phyloP scores from a whole-genome alignment of 1,140 invertebrate genomes.

The Oryctes rhinoceros region DNA sequence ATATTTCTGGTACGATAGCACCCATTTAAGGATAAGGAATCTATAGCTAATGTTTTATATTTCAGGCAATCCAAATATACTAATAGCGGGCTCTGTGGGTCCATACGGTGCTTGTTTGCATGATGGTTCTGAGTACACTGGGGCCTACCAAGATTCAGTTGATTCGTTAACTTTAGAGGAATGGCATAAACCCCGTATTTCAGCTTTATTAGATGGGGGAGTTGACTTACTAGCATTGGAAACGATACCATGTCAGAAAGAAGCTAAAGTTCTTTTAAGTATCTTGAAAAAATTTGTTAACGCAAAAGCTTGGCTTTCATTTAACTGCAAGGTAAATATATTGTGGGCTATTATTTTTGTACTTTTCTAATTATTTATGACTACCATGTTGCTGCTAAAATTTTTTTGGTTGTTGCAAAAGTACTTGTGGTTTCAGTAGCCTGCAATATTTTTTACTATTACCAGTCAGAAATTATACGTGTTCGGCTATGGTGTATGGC shows the following conservation, averaged over 20 bases:
- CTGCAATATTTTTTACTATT: too few species aligned
- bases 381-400: too few species aligned
- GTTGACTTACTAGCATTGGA: slow-evolving; percentile 72
- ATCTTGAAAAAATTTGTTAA: slow-evolving; percentile 65
- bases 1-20: background rate
- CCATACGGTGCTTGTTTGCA: slow-evolving; percentile 72
- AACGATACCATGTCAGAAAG: slow-evolving; percentile 69
- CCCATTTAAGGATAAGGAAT: background rate
- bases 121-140: slow-evolving; percentile 76
- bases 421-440: too few species aligned
- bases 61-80: slow-evolving; percentile 51
- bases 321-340: slow-evolving; percentile 46
- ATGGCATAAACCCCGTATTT: slow-evolving; percentile 69
- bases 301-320: slow-evolving; percentile 67
- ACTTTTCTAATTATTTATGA: too few species aligned
- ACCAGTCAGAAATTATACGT: too few species aligned
- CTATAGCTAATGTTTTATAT: background rate
- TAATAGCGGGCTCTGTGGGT: slow-evolving; percentile 70
- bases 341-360: background rate
- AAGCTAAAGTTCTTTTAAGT: slow-evolving; percentile 67
- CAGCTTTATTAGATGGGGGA: slow-evolving; percentile 65
- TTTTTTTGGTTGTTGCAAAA: too few species aligned
- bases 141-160: slow-evolving; percentile 66
- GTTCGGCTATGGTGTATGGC: too few species aligned
- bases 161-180: slow-evolving; percentile 64